Conservation (phyloP, 2,113 vertebrate genomes). For the Passerina amoena region DNA sequence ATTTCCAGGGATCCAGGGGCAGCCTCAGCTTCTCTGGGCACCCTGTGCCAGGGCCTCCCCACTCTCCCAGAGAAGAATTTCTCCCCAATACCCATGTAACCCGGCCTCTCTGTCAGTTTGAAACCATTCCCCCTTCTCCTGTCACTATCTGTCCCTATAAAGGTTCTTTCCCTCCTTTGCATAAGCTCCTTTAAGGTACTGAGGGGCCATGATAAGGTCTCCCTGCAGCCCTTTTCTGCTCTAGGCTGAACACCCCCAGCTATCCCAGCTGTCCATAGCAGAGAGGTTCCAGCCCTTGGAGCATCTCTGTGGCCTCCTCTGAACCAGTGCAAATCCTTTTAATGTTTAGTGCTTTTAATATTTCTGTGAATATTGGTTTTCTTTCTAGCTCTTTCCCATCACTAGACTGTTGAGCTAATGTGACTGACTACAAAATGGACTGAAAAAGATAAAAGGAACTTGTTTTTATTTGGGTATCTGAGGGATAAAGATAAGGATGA, state of each 20-base stretch:
- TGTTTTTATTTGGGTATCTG: background rate
- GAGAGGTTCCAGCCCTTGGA: background rate
- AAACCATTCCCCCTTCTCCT: background rate
- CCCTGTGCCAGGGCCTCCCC: background rate
- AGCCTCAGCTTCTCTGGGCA: background rate
- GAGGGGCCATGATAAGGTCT: background rate
- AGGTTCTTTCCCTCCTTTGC: background rate
- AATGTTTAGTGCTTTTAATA: background rate
- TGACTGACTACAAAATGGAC: background rate
- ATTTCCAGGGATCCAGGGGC: background rate
- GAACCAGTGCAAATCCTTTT: background rate
- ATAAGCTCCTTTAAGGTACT: background rate
- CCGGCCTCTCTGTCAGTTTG: background rate
- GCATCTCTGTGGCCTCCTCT: background rate
- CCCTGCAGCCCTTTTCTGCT: background rate
- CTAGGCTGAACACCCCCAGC: background rate
- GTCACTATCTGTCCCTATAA: background rate
- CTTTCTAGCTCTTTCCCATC: background rate
- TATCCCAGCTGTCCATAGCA: background rate
- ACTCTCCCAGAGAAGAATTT: background rate
- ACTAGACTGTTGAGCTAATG: background rate
- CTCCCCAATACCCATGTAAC: fast-evolving
- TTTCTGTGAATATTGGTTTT: background rate
- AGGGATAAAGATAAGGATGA: background rate
- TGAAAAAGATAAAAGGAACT: background rate